phyloP scores from a whole-genome alignment of 2,797 vertebrate genomes.

The Trachops cirrhosus region DNA sequence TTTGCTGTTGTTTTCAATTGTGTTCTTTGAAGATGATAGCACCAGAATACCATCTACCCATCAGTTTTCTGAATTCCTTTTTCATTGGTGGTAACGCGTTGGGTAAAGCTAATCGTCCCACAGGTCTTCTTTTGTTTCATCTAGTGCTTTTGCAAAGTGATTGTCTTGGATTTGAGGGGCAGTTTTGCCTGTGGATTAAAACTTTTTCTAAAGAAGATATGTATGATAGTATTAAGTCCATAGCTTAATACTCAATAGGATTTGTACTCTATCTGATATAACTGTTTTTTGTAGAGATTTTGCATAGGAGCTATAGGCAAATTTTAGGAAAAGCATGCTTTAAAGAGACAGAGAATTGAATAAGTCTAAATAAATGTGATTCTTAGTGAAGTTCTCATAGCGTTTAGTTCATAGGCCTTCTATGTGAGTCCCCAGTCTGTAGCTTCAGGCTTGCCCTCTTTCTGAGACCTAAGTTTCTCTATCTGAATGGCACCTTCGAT shows the following conservation, averaged over 20 bases:
- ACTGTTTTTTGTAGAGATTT: background rate
- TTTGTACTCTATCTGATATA: background rate
- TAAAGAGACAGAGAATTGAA: background rate
- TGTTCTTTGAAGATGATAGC: constrained; percentile 24
- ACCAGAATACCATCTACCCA: background rate
- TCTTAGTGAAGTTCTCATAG: background rate
- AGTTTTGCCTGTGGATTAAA: background rate
- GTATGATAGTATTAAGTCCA: background rate
- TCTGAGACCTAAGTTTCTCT: background rate
- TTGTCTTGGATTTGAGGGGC: background rate
- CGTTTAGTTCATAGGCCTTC: background rate
- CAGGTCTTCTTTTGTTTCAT: background rate
- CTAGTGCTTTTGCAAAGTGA: background rate
- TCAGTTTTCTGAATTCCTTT: background rate
- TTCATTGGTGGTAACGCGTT: background rate
- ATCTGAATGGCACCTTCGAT: background rate
- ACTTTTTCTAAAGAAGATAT: background rate
- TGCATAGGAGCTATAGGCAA: background rate
- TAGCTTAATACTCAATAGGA: background rate
- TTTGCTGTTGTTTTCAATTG: background rate
- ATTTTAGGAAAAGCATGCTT: constrained; percentile 17
- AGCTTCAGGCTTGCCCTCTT: background rate
- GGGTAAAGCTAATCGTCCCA: background rate
- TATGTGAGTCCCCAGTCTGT: background rate
- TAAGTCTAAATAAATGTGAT: background rate